Conservation (phyloP, 2,888 invertebrate genomes). For the Lapara coniferarum region DNA sequence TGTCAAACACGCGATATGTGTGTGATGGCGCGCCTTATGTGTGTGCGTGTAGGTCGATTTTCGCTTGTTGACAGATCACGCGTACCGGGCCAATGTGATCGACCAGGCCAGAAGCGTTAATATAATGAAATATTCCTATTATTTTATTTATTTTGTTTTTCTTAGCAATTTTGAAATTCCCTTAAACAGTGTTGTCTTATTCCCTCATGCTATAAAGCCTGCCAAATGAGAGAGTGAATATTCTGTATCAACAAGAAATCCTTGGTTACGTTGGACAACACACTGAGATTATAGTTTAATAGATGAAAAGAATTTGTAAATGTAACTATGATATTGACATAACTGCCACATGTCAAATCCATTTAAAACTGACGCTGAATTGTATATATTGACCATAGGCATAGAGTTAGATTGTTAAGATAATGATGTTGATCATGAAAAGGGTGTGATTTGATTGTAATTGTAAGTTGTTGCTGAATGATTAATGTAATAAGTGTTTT, state of each 20-base stretch:
- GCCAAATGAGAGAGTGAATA: neutral
- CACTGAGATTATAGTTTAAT: slow-evolving; percentile 7
- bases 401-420: neutral
- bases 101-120: too few species aligned
- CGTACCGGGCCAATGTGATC: too few species aligned
- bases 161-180: too few species aligned
- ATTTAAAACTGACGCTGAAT: neutral
- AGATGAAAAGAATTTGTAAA: slow-evolving; percentile 7
- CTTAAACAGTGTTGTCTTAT: neutral
- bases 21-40: too few species aligned
- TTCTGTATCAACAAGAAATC: too few species aligned
- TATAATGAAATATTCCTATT: too few species aligned
- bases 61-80: too few species aligned
- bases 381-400: slow-evolving; percentile 19
- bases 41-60: too few species aligned
- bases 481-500: too few species aligned
- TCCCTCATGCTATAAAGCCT: neutral
- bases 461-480: too few species aligned
- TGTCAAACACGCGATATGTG: too few species aligned
- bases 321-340: neutral
- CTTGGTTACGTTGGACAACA: neutral
- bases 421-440: slow-evolving; percentile 8
- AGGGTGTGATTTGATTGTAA: neutral
- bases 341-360: neutral
- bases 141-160: too few species aligned